A percentile compares a stretch with the other conserved stretches of the same genome.
phyloP scores from a whole-genome alignment of 2,113 vertebrate genomes.

The Cololabis saira region DNA sequence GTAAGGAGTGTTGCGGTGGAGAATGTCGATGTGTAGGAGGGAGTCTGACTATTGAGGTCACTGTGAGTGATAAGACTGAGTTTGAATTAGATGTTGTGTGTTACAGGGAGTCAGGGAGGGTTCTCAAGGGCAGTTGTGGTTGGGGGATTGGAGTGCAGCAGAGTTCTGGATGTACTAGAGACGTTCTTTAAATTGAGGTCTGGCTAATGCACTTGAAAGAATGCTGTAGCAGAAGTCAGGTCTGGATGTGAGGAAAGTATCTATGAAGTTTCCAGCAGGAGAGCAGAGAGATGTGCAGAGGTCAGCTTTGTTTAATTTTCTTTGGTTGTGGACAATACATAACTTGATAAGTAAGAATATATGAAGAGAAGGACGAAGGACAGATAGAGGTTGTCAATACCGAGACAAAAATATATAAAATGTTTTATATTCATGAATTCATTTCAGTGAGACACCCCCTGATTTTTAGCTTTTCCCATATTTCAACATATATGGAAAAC shows the following conservation, averaged over 20 bases:
- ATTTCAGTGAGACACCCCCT: too few species aligned
- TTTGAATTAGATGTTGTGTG: constrained; percentile 13
- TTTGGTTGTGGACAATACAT: background rate
- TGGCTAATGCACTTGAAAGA: constrained; percentile 5
- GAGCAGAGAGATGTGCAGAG: too few species aligned
- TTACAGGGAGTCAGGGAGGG: constrained; percentile 3
- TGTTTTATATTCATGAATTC: too few species aligned
- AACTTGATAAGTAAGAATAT: too few species aligned
- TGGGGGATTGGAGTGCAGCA: constrained; percentile 7
- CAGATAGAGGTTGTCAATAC: too few species aligned
- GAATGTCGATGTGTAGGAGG: constrained; percentile 2
- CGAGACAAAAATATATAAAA: too few species aligned
- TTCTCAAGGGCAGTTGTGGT: constrained; percentile 28
- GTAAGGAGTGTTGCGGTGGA: background rate
- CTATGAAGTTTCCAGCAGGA: background rate
- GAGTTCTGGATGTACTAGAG: constrained; percentile 17
- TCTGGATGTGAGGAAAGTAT: background rate
- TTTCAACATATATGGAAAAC: too few species aligned
- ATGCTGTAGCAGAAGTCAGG: background rate
- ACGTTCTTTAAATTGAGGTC: constrained; percentile 10
- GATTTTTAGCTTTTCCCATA: too few species aligned
- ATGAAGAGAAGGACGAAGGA: too few species aligned
- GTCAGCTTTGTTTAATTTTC: background rate
- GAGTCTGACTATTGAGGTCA: constrained; percentile 14
- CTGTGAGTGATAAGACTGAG: constrained; percentile 19